Percentiles rank a stretch among this genome's conserved stretches.
These are phyloP conservation scores for Benthosema pterotum DNA, from an alignment of 2,797 vertebrate species.

Conservation along the genomic window DNA sequence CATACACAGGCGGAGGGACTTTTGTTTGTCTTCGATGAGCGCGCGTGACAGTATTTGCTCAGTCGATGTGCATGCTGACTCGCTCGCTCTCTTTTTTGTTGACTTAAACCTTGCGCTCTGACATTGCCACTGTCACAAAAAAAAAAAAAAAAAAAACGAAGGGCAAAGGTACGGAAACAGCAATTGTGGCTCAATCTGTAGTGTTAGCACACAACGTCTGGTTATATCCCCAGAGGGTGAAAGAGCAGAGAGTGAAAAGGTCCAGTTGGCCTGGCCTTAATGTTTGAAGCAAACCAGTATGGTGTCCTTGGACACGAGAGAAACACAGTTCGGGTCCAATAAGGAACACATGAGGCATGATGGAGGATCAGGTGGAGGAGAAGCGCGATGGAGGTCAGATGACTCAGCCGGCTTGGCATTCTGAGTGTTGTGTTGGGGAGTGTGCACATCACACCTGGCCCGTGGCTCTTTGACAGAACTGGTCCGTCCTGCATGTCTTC, in stretches of 20 bases:
- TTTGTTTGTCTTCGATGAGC: conserved; percentile 17
- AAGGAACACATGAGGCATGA: background rate
- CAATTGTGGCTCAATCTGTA: conserved; percentile 1
- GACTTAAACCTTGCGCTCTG: conserved; percentile 18
- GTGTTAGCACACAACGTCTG: background rate
- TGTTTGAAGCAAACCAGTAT: background rate
- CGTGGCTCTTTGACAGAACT: conserved; percentile 64
- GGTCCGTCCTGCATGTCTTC: conserved; percentile 58
- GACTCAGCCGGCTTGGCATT: conserved; percentile 21
- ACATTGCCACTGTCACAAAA: conserved; percentile 12
- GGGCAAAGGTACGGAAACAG: conserved; percentile 12
- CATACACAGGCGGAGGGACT: conserved; percentile 21
- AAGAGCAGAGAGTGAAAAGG: background rate
- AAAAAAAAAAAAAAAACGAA: conserved; percentile 20
- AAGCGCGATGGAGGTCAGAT: conserved; percentile 18
- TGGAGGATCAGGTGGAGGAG: conserved; percentile 7
- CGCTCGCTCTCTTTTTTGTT: conserved; percentile 21
- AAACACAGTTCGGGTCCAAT: background rate
- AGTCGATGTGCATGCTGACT: conserved; percentile 33
- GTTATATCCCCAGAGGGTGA: background rate
- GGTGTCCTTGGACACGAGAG: background rate
- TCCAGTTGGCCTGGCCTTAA: background rate
- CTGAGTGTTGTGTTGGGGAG: conserved; percentile 13
- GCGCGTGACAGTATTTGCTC: conserved; percentile 52
- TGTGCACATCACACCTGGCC: conserved; percentile 40